These are phyloP conservation scores for Phalacrocorax aristotelis DNA, from an alignment of 2,113 vertebrate genomes.

Conservation along the genomic window DNA sequence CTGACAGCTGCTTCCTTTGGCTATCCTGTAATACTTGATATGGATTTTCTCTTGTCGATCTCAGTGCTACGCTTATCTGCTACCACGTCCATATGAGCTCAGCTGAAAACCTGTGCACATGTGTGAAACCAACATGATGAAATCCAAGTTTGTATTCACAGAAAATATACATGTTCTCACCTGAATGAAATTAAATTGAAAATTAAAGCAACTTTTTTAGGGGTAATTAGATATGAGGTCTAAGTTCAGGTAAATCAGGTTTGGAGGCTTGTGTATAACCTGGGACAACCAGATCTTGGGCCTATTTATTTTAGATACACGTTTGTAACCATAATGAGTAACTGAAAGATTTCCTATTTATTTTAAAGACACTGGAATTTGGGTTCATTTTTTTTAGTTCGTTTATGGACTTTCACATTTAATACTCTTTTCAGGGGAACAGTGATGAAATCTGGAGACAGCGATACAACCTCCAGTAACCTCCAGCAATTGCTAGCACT, in stretches of 20 bases:
- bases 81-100: background rate
- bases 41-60: background rate
- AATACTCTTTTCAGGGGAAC: background rate
- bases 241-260: background rate
- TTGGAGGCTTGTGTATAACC: background rate
- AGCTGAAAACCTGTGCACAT: background rate
- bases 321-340: background rate
- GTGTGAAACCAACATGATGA: background rate
- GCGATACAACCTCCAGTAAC: background rate
- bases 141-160: background rate
- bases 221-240: background rate
- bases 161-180: background rate
- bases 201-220: background rate
- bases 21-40: background rate
- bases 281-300: background rate
- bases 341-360: background rate
- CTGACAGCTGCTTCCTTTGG: background rate
- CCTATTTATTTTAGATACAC: background rate
- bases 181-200: background rate
- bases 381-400: background rate
- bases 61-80: background rate
- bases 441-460: background rate
- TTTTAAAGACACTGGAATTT: background rate
- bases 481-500: background rate
- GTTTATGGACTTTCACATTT: background rate